Evolutionary conservation across 2,797 vertebrate genomes (phyloP).

Genomic region (Sternarchorhynchus goeldii): DNA sequence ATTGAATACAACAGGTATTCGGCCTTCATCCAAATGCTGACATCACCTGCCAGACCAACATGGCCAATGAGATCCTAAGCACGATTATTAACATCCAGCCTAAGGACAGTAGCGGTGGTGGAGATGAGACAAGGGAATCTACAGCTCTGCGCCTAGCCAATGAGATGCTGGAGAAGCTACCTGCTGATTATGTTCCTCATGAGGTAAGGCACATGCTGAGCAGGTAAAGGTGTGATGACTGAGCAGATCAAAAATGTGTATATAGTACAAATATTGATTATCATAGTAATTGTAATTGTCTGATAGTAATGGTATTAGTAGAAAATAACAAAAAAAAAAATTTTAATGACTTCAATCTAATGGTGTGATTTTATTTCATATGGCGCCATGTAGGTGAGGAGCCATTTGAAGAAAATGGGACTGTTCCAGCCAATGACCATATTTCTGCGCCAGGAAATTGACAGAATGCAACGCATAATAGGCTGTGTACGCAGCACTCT

Average conservation of each 20-base stretch:
- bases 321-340: too few species aligned
- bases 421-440: slow-evolving; percentile 82
- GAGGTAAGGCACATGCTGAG: slow-evolving; percentile 65
- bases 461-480: slow-evolving; percentile 82
- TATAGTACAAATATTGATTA: not conserved
- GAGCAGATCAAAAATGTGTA: not conserved
- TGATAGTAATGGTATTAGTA: too few species aligned
- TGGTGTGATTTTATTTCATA: not conserved
- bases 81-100: slow-evolving; percentile 85
- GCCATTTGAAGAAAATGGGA: slow-evolving; percentile 81
- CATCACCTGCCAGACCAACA: slow-evolving; percentile 85
- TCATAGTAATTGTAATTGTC: too few species aligned
- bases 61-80: slow-evolving; percentile 80
- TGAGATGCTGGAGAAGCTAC: slow-evolving; percentile 86
- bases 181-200: slow-evolving; percentile 79
- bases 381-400: slow-evolving; percentile 72
- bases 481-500: slow-evolving; percentile 76
- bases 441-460: slow-evolving; percentile 84
- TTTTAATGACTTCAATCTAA: too few species aligned
- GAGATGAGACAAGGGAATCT: slow-evolving; percentile 79
- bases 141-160: slow-evolving; percentile 75
- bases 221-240: not conserved
- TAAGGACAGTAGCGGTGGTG: slow-evolving; percentile 77
- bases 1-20: slow-evolving; percentile 74
- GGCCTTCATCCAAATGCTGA: slow-evolving; percentile 85